Conservation (phyloP, 2,888 invertebrate genomes). For the Linnaemya tessellans region DNA sequence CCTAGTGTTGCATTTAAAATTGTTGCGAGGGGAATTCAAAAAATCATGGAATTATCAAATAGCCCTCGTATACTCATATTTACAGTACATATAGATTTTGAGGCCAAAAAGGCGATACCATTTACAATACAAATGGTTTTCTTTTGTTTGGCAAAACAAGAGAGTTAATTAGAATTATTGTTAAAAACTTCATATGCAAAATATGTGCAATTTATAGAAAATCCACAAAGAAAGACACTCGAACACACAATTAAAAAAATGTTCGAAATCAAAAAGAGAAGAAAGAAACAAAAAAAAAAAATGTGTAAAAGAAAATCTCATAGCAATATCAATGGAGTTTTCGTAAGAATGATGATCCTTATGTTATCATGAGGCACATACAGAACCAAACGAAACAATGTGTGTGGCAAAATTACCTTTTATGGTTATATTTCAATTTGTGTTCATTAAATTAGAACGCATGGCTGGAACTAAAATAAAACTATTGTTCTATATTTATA, state of each 20-base stretch:
- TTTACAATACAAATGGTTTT: conserved; percentile 57
- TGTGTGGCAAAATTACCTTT: conserved; percentile 74
- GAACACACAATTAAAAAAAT: conserved; percentile 42
- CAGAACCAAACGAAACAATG: conserved; percentile 40
- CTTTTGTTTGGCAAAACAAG: conserved; percentile 63
- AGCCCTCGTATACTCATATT: too few species aligned
- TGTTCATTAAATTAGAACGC: conserved; percentile 79
- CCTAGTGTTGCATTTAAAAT: too few species aligned
- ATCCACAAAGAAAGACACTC: not conserved
- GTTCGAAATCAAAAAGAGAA: conserved; percentile 16
- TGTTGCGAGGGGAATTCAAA: too few species aligned
- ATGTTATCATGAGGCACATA: conserved; percentile 58
- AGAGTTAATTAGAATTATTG: conserved; percentile 72
- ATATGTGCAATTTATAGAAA: conserved; percentile 66
- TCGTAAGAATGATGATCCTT: conserved; percentile 57
- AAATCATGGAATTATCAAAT: too few species aligned
- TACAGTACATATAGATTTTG: not conserved
- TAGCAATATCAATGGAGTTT: conserved; percentile 14
- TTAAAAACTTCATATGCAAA: conserved; percentile 70
- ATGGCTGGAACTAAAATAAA: conserved; percentile 66
- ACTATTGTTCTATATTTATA: conserved; percentile 71
- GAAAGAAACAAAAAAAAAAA: not conserved
- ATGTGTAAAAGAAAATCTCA: conserved; percentile 40
- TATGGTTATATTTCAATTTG: conserved; percentile 79
- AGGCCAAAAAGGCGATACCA: conserved; percentile 21